Evolutionary conservation across 2,113 vertebrate genomes (phyloP), one percentile per base, ranked within the genome.

Genomic region (Sinocyclocheilus maitianheensis): DNA sequence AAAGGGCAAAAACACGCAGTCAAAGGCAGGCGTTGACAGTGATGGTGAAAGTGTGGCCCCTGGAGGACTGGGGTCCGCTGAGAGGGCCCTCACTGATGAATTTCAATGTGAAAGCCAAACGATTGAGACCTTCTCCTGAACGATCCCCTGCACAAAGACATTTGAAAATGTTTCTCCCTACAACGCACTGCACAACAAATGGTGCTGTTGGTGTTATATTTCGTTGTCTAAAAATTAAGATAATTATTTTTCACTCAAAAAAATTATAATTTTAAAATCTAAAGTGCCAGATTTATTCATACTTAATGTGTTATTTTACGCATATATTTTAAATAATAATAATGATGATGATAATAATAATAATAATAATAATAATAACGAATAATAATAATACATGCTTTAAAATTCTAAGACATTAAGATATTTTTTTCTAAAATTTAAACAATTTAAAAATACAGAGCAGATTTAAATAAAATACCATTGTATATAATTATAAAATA

Each of bases 41-140:
- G n/a, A n/a, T n/a, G n/a, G n/a, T n/a, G n/a, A n/a, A n/a, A n/a
- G n/a, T n/a, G n/a, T n/a, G n/a, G n/a, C n/a, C n/a, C n/a, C n/a
- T n/a, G n/a, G n/a, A n/a, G n/a, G n/a, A n/a, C n/a, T n/a, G 89
- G 92, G 90, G 91, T 89, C 93, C 94, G 93, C 90, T 91, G 90
- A 86, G 90, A 90, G 93, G 93, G 94, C 87, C 93, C 92, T 93
- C 93, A 89, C 93, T 95, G 94, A 96, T 96, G 97, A 98, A 99
- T 98, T 95, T 97, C 97, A 98, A 99, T 97, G 95, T 91, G 89
- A 93, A 92, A 90, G 90, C 88, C 72, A 93, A 93, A 94, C 93
- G 91, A 95, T 93, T 90, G 92, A 94, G 90, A 92, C 89, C 93
- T 90, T 88, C 90, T 90, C 91, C 86, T 84, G 81, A 88, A 91